Conservation (phyloP, 2,888 invertebrate species). For the Drosophila ustulata region DNA sequence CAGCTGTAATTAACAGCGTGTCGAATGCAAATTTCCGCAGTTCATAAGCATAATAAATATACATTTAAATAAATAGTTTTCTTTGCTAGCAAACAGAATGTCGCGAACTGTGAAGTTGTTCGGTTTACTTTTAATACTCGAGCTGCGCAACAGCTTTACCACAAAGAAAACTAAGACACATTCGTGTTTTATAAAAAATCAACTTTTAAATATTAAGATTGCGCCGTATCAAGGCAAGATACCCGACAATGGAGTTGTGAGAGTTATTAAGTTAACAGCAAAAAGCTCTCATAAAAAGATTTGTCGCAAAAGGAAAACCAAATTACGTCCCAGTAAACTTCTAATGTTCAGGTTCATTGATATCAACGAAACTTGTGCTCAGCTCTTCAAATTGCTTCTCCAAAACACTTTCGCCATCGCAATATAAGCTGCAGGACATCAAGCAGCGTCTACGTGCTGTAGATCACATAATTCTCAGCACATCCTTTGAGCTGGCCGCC, state of each 20-base stretch:
- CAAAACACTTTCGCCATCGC: neutral
- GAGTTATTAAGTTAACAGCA: constrained; percentile 1
- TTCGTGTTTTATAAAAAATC: neutral
- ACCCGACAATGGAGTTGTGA: constrained; percentile 37
- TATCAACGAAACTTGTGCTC: constrained; percentile 40
- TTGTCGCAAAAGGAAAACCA: neutral
- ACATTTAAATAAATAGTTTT: neutral
- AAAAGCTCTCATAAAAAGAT: neutral
- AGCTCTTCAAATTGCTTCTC: constrained; percentile 48
- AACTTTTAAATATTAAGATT: neutral
- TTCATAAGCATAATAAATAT: neutral
- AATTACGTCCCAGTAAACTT: constrained; percentile 19
- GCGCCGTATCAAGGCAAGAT: constrained; percentile 10
- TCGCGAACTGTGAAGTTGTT: constrained; percentile 9
- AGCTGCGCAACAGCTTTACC: neutral
- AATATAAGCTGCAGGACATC: constrained; percentile 32
- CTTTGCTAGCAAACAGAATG: neutral
- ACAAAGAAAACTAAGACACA: no score
- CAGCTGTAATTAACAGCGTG: constrained; percentile 1
- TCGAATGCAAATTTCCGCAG: constrained; percentile 1
- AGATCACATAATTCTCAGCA: constrained; percentile 13
- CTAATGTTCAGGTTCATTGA: no score
- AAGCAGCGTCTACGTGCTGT: constrained; percentile 16
- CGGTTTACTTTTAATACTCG: constrained; percentile 9
- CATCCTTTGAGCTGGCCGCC: constrained; percentile 37